phyloP scores from a whole-genome alignment of 2,888 invertebrate species.

The Blera fallax region DNA sequence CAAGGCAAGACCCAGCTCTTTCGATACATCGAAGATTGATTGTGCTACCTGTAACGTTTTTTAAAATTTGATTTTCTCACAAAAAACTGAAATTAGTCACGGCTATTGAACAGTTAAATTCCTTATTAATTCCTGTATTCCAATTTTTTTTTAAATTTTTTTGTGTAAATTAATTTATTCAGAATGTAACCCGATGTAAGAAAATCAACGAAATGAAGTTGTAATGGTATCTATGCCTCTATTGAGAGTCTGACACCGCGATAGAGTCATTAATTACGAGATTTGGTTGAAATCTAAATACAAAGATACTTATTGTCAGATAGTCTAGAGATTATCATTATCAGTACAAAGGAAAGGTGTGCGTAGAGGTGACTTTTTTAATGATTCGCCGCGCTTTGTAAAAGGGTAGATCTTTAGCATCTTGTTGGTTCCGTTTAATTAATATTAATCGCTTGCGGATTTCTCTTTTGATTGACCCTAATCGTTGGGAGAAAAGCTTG shows the following conservation, averaged over 20 bases:
- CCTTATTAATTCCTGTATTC: slow-evolving; percentile 12
- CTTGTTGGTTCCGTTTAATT: not conserved
- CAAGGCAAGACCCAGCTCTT: not conserved
- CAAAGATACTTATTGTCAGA: not conserved
- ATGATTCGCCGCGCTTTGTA: not conserved
- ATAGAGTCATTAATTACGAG: not conserved
- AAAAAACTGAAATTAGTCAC: slow-evolving; percentile 19
- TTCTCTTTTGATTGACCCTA: not conserved
- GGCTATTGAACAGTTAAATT: slow-evolving; percentile 7
- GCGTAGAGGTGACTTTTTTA: not conserved
- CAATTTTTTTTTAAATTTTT: not conserved
- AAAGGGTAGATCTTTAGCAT: not conserved
- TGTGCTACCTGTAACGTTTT: not conserved
- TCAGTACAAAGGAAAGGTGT: not conserved
- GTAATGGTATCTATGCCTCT: not conserved
- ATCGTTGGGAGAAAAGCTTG: no score
- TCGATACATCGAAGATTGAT: not conserved
- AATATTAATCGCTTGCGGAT: not conserved
- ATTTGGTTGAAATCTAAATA: not conserved
- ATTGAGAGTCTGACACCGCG: not conserved
- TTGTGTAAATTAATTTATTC: slow-evolving; percentile 2
- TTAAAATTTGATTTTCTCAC: not conserved
- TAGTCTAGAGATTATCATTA: not conserved
- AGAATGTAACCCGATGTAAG: not conserved
- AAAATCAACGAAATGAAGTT: slow-evolving; percentile 4